phyloP scores from a whole-genome alignment of 2,888 invertebrate species.

The Eupithecia inturbata region DNA sequence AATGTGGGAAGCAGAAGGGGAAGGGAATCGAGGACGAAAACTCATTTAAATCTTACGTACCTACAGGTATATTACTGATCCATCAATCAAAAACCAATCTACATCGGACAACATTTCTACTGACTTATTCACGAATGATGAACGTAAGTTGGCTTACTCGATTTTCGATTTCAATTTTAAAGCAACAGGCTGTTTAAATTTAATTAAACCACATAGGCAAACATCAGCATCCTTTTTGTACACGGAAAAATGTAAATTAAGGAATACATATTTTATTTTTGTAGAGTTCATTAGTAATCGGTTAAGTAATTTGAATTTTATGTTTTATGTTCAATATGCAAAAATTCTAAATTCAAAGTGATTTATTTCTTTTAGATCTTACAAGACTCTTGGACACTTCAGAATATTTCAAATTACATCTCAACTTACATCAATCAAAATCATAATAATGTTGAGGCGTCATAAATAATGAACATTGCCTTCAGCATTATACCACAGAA shows the following conservation, averaged over 20 bases:
- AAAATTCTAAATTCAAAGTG: neutral
- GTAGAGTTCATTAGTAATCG: neutral
- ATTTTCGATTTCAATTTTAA: neutral
- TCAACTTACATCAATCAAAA: neutral
- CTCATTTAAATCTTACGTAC: conserved; percentile 69
- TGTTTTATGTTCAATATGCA: neutral
- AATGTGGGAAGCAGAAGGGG: conserved; percentile 32
- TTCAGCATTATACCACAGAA: neutral
- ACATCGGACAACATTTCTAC: conserved; percentile 62
- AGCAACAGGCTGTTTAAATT: neutral
- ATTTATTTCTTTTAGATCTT: neutral
- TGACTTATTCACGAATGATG: neutral
- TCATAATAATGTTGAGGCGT: neutral
- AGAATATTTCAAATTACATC: neutral
- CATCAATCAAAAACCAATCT: conserved; percentile 80
- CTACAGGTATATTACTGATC: conserved; percentile 46
- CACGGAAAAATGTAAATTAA: neutral
- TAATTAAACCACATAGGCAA: neutral
- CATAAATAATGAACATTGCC: neutral
- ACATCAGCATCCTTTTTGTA: neutral
- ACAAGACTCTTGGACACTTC: neutral
- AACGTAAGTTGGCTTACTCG: conserved; percentile 1
- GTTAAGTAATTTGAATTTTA: neutral
- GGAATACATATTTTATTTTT: neutral
- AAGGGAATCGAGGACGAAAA: conserved; percentile 51